Base-by-base conservation (phyloP, 2,888 invertebrate species). In the Melitaea athalia region DNA sequence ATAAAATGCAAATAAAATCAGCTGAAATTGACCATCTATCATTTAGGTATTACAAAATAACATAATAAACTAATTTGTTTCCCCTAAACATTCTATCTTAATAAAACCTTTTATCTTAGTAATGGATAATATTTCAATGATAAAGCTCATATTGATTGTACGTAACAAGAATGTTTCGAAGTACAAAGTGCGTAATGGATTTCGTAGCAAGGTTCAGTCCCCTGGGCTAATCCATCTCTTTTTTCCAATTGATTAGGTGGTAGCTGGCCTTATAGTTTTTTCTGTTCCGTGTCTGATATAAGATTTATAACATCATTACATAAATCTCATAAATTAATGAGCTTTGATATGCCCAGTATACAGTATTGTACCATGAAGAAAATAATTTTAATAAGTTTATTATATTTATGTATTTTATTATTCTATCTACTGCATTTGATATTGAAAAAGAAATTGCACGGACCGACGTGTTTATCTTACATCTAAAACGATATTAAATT, bases 41-140 rank as follows among this genome's bases (percentile, higher is more conserved):
- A 15, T 57, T 15, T n/a, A 57, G 38, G 31, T 42, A 4, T 24
- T 3, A 10, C 0, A 52, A 52, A 24, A 57, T 38, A 38, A n/a
- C 31, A 62, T 38, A 57, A 42, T 24, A 24, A 43, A 14, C 31
- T 15, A 61, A 38, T 61, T 47, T 12, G n/a, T 17, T 47, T 59
- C 42, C 53, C 15, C 53, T 14, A 24, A 68, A 59, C 59, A 52
- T 65, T 24, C 12, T n/a, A 43, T 64, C 59, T 59, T 65, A 70
- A 68, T 63, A 49, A 52, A 84, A 84, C 82, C 85, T 87, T 85
- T 87, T 80, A 84, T 77, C 76, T 77, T 72, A 57, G 78, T 85
- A 87, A 85, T 84, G 85, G 85, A 88, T 86, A 82, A 86, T 85
- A 84, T 83, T 79, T 81, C 79, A 80, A 82, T 85, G 83, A 85